Conservation (phyloP, 2,113 vertebrate genomes). For the Caloenas nicobarica region DNA sequence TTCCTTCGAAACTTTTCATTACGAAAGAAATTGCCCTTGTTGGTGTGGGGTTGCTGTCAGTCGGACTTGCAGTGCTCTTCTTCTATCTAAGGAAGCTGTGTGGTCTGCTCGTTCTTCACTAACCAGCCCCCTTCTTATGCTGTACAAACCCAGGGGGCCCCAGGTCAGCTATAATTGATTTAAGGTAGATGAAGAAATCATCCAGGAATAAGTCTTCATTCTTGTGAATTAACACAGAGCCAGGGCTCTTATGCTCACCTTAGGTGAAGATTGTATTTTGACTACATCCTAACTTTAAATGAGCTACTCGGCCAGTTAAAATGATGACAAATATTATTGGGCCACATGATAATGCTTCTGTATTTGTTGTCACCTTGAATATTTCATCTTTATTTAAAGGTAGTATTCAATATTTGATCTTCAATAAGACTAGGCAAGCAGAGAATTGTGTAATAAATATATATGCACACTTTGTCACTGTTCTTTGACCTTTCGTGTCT, state of each 20-base stretch:
- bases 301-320: background rate
- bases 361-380: background rate
- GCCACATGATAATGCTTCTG: background rate
- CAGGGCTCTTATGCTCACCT: background rate
- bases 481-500: background rate
- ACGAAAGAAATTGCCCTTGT: background rate
- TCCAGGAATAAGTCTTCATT: background rate
- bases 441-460: background rate
- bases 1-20: conserved; percentile 36
- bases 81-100: background rate
- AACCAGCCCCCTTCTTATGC: background rate
- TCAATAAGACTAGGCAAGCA: background rate
- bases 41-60: background rate
- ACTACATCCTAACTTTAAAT: background rate
- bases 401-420: background rate
- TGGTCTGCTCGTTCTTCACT: background rate
- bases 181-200: background rate
- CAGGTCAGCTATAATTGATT: background rate
- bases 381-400: background rate
- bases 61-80: background rate
- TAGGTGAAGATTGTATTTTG: background rate
- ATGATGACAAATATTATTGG: background rate
- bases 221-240: background rate
- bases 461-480: background rate
- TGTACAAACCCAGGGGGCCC: fast-evolving